phyloP scores from a whole-genome alignment of 1,140 invertebrate genomes.

The Pollicipes pollicipes region DNA sequence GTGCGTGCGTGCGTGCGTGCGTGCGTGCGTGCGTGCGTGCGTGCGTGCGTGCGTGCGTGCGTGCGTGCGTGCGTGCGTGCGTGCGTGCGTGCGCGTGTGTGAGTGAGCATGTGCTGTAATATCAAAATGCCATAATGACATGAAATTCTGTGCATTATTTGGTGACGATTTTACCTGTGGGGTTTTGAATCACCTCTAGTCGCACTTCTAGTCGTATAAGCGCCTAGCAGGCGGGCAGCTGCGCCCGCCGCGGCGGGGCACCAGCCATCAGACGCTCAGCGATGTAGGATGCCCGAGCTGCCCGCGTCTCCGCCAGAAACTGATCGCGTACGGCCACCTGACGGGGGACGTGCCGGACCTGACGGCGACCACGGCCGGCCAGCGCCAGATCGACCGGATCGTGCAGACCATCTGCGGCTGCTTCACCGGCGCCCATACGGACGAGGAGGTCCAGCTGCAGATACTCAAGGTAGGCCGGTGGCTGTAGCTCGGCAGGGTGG shows the following conservation, averaged over 20 bases:
- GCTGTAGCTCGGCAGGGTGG: too few species aligned
- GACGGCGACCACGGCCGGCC: too few species aligned
- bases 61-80: conserved; percentile 9
- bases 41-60: conserved; percentile 9
- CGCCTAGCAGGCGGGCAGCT: too few species aligned
- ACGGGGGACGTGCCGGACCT: conserved; percentile 62
- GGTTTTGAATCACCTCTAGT: too few species aligned
- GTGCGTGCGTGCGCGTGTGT: conserved; percentile 8
- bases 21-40: conserved; percentile 10
- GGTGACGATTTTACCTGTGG: too few species aligned
- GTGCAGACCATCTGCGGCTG: conserved; percentile 94
- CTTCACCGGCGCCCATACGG: conserved; percentile 91
- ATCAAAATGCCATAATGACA: conserved; percentile 3
- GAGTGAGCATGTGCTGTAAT: conserved; percentile 4
- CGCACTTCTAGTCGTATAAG: too few species aligned
- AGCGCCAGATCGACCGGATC: conserved; percentile 83
- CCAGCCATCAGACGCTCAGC: too few species aligned
- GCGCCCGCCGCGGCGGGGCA: too few species aligned
- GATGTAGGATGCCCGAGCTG: too few species aligned
- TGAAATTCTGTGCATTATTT: too few species aligned
- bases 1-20: conserved; percentile 9
- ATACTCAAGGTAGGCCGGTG: conserved; percentile 98
- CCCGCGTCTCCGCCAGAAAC: conserved; percentile 46
- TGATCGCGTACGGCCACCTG: conserved; percentile 98
- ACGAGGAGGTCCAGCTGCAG: conserved; percentile 95